phyloP scores from a whole-genome alignment of 2,113 vertebrate species.

The Ammodramus savannarum region DNA sequence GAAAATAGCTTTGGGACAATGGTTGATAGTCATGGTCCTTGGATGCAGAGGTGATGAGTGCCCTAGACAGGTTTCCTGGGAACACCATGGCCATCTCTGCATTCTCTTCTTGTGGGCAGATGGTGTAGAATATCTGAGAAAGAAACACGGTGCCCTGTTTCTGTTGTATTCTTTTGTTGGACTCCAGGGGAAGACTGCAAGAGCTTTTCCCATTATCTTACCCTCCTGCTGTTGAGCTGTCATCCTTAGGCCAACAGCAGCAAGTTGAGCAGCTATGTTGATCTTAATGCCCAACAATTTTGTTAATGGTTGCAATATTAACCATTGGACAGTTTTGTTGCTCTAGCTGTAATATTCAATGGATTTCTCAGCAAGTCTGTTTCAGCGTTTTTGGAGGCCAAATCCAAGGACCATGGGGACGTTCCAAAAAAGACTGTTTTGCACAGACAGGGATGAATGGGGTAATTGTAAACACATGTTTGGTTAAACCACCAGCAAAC shows the following conservation, averaged over 20 bases:
- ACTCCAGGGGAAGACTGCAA: not conserved
- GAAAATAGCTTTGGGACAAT: not conserved
- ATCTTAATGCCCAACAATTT: not conserved
- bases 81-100: accelerated
- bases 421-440: slow-evolving; percentile 45
- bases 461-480: slow-evolving; percentile 63
- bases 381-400: slow-evolving; percentile 1
- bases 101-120: not conserved
- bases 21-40: not conserved
- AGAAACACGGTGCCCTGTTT: not conserved
- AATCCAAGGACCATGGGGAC: not conserved
- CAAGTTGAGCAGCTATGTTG: not conserved
- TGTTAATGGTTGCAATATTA: not conserved
- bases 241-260: not conserved
- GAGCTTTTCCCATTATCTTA: slow-evolving; percentile 21
- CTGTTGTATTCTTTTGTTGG: not conserved
- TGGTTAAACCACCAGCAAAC: slow-evolving; percentile 52
- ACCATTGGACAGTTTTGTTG: not conserved
- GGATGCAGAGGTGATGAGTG: not conserved
- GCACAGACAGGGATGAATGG: slow-evolving; percentile 32
- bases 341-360: not conserved
- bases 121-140: not conserved
- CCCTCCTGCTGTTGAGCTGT: slow-evolving; percentile 23
- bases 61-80: not conserved
- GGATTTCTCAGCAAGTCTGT: not conserved